Conservation (phyloP, 2,113 vertebrate genomes). For the Amblyopsis rosae region DNA sequence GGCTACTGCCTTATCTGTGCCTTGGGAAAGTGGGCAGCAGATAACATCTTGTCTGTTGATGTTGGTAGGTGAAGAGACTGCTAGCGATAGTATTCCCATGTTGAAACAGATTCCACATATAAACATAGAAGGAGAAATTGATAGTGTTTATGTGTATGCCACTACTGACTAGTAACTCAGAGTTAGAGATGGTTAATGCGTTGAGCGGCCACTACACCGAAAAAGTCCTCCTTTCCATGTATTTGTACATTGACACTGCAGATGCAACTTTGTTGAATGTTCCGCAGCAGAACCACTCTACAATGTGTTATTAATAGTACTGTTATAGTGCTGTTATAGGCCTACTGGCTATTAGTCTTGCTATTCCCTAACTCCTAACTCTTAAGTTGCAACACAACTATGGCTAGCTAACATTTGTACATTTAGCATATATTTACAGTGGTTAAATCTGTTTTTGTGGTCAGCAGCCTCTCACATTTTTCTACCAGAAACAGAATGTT, state of each 20-base stretch:
- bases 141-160: conserved; percentile 23
- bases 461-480: background rate
- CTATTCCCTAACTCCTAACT: background rate
- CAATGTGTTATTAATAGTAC: background rate
- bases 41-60: conserved; percentile 44
- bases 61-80: conserved; percentile 31
- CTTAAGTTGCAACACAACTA: background rate
- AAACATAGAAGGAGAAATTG: background rate
- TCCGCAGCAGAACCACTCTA: background rate
- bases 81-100: background rate
- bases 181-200: background rate
- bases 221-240: background rate
- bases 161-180: conserved; percentile 10
- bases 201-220: background rate
- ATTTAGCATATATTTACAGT: background rate
- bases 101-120: conserved; percentile 16
- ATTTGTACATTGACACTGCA: background rate
- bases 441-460: background rate
- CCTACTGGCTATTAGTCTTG: background rate
- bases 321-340: too few species aligned
- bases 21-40: conserved; percentile 2
- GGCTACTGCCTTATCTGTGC: conserved; percentile 26
- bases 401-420: too few species aligned
- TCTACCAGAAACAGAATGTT: background rate
- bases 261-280: background rate